Base-by-base conservation (phyloP, 2,113 vertebrate genomes). In the Polypterus senegalus region DNA sequence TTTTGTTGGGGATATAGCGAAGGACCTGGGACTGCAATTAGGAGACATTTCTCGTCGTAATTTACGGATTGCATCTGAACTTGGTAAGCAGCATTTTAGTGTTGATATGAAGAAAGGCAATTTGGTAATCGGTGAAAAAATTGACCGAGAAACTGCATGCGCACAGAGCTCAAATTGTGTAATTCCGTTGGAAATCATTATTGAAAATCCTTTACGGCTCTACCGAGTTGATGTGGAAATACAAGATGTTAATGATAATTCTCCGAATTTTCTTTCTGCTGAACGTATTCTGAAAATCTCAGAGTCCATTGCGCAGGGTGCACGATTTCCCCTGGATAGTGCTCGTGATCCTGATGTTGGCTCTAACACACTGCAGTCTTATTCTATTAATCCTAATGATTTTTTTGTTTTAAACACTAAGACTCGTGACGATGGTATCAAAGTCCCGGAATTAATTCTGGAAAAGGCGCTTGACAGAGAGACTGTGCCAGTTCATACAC, bases 291-390 rank as follows among this genome's bases (percentile, higher is more conserved):
- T 77, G 63, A 62, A 82, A 59, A 81, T 85, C 46, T 60, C 77
- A 3, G 81, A 84, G 55, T 70, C 68, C 3, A 67, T 70, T 0
- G 49, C 60, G 4, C 54, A 73, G 3, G 81, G 81, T 0, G 61
- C 10, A 2, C 75, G 76, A 52, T 83, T 84, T 63, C 76, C 82
- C 2, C 66, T 88, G 48, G 79, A 86, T 61, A 77, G 67, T 44
- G 83, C 85, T 0, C 72, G 78, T 5, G 86, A 88, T 63, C 71
- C 74, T 0, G 84, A 88, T 59, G 78, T 82, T 0, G 83, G 79
- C 3, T 27, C 51, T 1, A 88, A 88, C 72, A 77, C 81, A 5
- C 43, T 88, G 8, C 78, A 74, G 2, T 69, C 76, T 1, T 88
- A 88, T n/a, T 63, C 67, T 0, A 63, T 90, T 3, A 83, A 6